Base-by-base conservation (phyloP, 2,797 vertebrate genomes). In the Sylvia borin region DNA sequence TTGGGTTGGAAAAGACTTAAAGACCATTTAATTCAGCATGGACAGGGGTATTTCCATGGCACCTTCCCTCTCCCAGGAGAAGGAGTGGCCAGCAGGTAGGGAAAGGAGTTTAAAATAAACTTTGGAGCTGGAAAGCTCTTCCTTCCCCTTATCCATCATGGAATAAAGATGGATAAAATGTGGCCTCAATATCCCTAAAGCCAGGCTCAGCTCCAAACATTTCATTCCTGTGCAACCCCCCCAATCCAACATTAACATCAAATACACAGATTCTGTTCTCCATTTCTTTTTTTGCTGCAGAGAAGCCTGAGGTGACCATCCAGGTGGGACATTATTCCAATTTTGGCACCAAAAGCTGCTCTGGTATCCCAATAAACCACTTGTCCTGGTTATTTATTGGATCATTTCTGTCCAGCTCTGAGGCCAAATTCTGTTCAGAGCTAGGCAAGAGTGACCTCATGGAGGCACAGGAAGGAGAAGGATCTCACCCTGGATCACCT, bases 261-360 rank as follows among this genome's bases (percentile, higher is more conserved):
- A 94, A 73, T 21, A 54, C 50, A 60, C 65, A 86, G 61, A 66
- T 50, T 68, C 54, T 15, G 1, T 53, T 57, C 85, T 54, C 53
- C 12, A 5, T 40, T 67, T 43, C 42, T 82, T 82, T 15, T 48
- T 70, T 87, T 83, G 40, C 64, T 93, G 47, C 60, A 79, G 64
- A 93, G 80, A 80, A 93, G 47, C 66, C 75, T 78, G 76, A 83
- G 58, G 34, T 93, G 74, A 93, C 36, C 66, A 72, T 45, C 67
- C 85, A 93, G 92, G 81, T 83, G 85, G 91, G 43, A 88, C 95
- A 85, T 93, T 65, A 68, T 58, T 75, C 83, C 19, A 79, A 75
- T 48, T 88, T 81, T 95, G 76, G 89, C 88, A 95, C 61, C 48
- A 48, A 67, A 82, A 71, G 84, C 67, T 82, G 57, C 57, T 87